Conservation (phyloP, 1,140 invertebrate species). For the Eumeta japonica region DNA sequence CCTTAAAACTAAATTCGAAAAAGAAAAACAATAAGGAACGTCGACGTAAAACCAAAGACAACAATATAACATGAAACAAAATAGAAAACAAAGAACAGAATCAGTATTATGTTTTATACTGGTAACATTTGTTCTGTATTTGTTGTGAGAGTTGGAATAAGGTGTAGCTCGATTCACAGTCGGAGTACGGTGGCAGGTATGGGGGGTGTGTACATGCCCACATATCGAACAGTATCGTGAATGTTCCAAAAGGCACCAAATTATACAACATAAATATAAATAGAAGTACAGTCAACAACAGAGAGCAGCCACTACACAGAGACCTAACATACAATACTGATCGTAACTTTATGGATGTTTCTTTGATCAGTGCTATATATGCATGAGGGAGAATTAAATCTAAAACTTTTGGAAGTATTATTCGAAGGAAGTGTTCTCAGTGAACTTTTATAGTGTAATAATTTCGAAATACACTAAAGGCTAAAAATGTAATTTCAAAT, state of each 20-base stretch:
- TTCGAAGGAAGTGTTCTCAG: slow-evolving; percentile 3
- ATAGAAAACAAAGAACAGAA: not conserved
- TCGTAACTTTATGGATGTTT: slow-evolving; percentile 13
- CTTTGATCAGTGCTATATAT: slow-evolving; percentile 19
- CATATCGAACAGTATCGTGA: slow-evolving; percentile 50
- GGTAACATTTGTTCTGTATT: slow-evolving; percentile 37
- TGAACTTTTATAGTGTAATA: too few relatives aligned
- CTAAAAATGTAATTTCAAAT: too few relatives aligned
- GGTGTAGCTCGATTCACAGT: slow-evolving; percentile 53
- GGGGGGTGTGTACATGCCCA: slow-evolving; percentile 49
- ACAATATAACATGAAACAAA: slow-evolving; percentile 10
- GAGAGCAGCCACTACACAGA: slow-evolving; percentile 58
- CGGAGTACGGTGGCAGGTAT: slow-evolving; percentile 51
- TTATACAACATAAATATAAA: slow-evolving; percentile 45
- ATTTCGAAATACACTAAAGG: not conserved
- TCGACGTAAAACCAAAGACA: slow-evolving; percentile 12
- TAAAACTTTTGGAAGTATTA: slow-evolving; percentile 6
- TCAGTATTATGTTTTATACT: not conserved
- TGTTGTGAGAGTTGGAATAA: slow-evolving; percentile 47
- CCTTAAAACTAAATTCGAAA: not conserved
- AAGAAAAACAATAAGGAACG: not conserved
- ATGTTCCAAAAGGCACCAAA: slow-evolving; percentile 56
- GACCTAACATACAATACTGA: slow-evolving; percentile 44
- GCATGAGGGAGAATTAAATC: too few relatives aligned
- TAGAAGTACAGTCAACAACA: slow-evolving; percentile 55